phyloP scores from a whole-genome alignment of 2,888 invertebrate species.

The Acrobasis repandana region DNA sequence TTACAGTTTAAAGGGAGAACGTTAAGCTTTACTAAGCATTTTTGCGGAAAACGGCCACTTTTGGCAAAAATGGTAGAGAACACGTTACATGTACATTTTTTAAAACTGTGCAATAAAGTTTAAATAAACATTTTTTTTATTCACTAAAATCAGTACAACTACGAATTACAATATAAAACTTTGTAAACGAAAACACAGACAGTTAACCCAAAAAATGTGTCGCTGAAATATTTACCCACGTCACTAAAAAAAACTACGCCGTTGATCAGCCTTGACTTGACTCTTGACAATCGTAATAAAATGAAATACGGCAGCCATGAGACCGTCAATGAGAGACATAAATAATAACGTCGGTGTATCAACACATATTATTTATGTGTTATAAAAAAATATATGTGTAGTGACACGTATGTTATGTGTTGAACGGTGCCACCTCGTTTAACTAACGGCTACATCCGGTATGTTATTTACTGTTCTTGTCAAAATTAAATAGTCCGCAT shows the following conservation, averaged over 20 bases:
- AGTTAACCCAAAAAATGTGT: neutral
- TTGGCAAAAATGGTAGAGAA: no score
- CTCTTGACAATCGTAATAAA: slow-evolving; percentile 11
- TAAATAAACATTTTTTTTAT: no score
- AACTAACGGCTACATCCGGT: neutral
- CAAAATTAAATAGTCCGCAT: neutral
- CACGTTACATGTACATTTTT: no score
- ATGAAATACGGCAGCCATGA: slow-evolving; percentile 12
- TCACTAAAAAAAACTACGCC: slow-evolving; percentile 13
- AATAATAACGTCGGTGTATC: slow-evolving; percentile 7
- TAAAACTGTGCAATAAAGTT: no score
- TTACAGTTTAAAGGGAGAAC: no score
- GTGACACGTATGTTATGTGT: neutral
- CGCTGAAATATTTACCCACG: neutral
- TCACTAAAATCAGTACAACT: no score
- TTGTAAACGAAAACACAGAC: neutral
- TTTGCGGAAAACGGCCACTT: no score
- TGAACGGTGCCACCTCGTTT: slow-evolving; percentile 1
- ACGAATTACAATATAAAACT: no score
- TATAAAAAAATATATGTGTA: neutral
- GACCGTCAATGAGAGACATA: slow-evolving; percentile 1
- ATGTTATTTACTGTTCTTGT: neutral
- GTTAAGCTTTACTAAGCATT: no score
- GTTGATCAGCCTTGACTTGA: neutral
- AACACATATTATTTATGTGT: neutral